phyloP scores from a whole-genome alignment of 2,888 invertebrate species.

The Pachymerium ferrugineum region DNA sequence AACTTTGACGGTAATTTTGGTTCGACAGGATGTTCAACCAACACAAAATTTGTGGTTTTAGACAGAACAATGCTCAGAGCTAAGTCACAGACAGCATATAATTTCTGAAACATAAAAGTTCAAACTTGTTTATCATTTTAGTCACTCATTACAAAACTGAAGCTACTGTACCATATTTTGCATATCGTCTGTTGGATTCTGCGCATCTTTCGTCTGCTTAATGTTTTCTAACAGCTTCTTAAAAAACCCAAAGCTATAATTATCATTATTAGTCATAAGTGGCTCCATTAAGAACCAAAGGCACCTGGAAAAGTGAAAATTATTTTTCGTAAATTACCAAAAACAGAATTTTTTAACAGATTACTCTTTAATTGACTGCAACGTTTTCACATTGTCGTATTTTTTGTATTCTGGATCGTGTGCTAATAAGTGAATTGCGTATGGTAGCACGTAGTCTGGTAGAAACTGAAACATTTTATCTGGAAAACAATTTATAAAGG shows the following conservation, averaged over 20 bases:
- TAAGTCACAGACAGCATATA: conserved; percentile 94
- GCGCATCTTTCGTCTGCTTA: conserved; percentile 87
- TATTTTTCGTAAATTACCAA: not conserved
- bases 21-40: conserved; percentile 82
- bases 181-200: conserved; percentile 72
- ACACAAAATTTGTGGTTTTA: conserved; percentile 78
- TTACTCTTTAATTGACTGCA: conserved; percentile 61
- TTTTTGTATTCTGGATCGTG: conserved; percentile 79
- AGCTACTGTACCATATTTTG: conserved; percentile 63
- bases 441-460: conserved; percentile 95
- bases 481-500: no score
- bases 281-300: conserved; percentile 93
- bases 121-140: not conserved
- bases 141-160: not conserved
- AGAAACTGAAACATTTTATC: conserved; percentile 53
- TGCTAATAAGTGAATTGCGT: conserved; percentile 91
- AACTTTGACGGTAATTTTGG: conserved; percentile 72
- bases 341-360: conserved; percentile 37
- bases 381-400: conserved; percentile 68
- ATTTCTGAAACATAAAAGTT: conserved; percentile 62
- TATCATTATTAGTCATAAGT: conserved; percentile 84
- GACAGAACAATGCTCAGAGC: conserved; percentile 83
- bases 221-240: conserved; percentile 87
- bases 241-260: conserved; percentile 91
- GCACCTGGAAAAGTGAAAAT: conserved; percentile 54